Base-by-base conservation (phyloP, 2,113 vertebrate genomes). In the Cervus canadensis region DNA sequence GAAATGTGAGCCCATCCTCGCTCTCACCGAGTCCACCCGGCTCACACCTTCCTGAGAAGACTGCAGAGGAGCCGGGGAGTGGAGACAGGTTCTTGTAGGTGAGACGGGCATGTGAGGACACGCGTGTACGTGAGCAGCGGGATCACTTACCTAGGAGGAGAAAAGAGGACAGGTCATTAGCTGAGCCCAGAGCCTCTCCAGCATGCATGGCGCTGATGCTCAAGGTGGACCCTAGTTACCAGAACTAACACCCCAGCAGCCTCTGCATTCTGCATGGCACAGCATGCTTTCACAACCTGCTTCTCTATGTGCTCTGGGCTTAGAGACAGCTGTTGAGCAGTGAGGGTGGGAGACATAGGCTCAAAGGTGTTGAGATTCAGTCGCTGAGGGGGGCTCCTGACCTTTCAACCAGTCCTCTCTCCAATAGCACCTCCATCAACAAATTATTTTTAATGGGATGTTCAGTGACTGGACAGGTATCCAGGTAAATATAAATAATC, bases 111-210 rank as follows among this genome's bases (percentile, higher is more conserved):
- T 11, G 40, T 28, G 64, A 71, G 36, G 91, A 89, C 90, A 33
- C 11, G 9, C 5, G 7, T 36, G 45, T 19, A 62, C 3, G 19
- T 40, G 56, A 91, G 97, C 59, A 56, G 93, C 0, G 48, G 62
- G 97, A 50, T 93, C 98, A 99, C 99, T 99, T 99, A 99, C 99
- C 99, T 99, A 98, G 81, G 90, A 59, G 67, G 56, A 89, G 67
- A 89, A 62, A 36, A 94, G 43, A 88, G 45, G 88, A 64, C 87
- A 28, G 28, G 45, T 87, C 1, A 8, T 98, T 76, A 99, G 93
- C 26, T 74, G 52, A 92, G 88, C 0, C 30, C 3, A 50, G 92
- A 6, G 90, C 71, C 14, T 15, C 25, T 30, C 81, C 86, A 30
- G 67, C 56, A 12, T 0, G 5, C 14, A 5, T 0, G 4, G 78